Evolutionary conservation across 2,888 invertebrate species (phyloP).

Genomic region (Machimus rusticus): DNA sequence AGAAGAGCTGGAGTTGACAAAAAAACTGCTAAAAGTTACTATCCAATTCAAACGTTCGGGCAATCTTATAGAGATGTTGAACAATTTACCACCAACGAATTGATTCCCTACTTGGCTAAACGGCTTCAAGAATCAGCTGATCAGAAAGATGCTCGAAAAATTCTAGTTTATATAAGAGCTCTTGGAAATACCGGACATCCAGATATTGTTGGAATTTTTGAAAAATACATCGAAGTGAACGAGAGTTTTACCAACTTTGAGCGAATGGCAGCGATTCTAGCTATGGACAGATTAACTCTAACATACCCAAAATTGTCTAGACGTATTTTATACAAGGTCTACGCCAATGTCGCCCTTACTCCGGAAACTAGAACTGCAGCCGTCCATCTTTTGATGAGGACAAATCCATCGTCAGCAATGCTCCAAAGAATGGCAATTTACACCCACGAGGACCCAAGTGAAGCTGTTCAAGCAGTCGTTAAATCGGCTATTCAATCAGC

Average conservation of each 20-base stretch:
- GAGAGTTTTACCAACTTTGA: constrained; percentile 68
- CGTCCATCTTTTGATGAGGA: constrained; percentile 68
- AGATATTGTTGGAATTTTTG: constrained; percentile 68
- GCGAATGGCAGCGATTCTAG: constrained; percentile 69
- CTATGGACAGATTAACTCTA: constrained; percentile 66
- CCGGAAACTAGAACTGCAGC: constrained; percentile 73
- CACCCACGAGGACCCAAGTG: constrained; percentile 70
- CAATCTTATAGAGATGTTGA: constrained; percentile 66
- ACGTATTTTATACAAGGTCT: constrained; percentile 70
- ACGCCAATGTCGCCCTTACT: constrained; percentile 71
- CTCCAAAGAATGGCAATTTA: constrained; percentile 75
- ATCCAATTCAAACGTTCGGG: constrained; percentile 73
- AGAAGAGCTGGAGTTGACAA: constrained; percentile 70
- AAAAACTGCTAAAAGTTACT: constrained; percentile 67
- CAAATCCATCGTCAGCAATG: constrained; percentile 70
- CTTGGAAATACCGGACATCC: constrained; percentile 73
- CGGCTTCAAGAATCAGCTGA: constrained; percentile 67
- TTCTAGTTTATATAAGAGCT: constrained; percentile 70
- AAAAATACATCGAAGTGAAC: constrained; percentile 74
- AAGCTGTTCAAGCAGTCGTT: constrained; percentile 72
- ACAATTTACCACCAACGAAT: constrained; percentile 65
- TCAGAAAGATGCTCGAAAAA: constrained; percentile 66
- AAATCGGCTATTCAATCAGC: constrained; percentile 69
- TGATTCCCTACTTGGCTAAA: constrained; percentile 69
- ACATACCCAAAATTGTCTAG: constrained; percentile 66